Evolutionary conservation across 2,888 invertebrate genomes (phyloP), one percentile per base, ranked within the genome.

Genomic region (Erebia aethiops): DNA sequence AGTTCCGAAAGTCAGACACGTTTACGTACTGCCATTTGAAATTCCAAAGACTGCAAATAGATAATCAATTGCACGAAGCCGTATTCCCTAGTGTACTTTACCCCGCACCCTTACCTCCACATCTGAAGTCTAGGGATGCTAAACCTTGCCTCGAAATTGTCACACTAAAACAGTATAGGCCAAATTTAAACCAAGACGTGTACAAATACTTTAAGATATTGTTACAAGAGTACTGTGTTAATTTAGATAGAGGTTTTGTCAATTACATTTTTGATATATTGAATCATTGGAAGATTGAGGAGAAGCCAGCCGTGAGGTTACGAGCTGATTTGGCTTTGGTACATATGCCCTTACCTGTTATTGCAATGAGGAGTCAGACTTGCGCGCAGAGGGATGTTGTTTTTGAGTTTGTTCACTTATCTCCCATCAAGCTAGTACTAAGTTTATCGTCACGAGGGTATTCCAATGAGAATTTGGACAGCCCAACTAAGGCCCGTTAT

Each of bases 31-130:
- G 95, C 67, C 96, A 96, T 82, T 89, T 96, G 65, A 96, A 95
- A 83, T 78, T 97, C 16, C 96, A 97, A 80, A 85, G 90, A 71
- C 82, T 95, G 35, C 94, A 97, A 94, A 92, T 97, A 73, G 97
- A 98, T 86, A 97, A 97, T 85, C 96, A 96, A 86, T 83, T 96
- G 73, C 91, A 94, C 66, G 96, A 96, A 80, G 95, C 96, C 14
- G 94, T 95, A 54, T 96, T 96, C 81, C 96, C 96, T 0, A 95
- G 95, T 56, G 95, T 96, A 11, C 79, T 96, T 14, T 94, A 95
- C 79, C 95, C 96, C 0, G 94, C 94, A 1, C 95, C 96, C 1
- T 77, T 93, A 16, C 89, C 95, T 0, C 90, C 94, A 4, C 91
- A 94, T 56, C 75, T 82, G 1, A 84, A 84, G 46, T 77, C 83